phyloP scores from a whole-genome alignment of 2,888 invertebrate species.

The Ypsolopha sequella region DNA sequence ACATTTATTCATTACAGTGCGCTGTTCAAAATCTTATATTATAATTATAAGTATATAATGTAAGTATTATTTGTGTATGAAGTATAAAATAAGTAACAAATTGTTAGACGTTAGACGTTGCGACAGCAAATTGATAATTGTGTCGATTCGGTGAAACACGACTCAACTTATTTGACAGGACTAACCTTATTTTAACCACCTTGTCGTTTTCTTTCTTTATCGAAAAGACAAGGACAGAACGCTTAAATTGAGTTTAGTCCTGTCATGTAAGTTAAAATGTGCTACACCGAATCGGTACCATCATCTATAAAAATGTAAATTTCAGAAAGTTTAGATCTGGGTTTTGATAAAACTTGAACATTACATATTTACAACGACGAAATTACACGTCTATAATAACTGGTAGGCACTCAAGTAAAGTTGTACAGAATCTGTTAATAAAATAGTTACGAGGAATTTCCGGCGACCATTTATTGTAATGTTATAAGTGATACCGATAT shows the following conservation, averaged over 20 bases:
- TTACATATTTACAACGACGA: background rate
- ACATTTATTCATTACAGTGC: no score
- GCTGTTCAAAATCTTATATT: no score
- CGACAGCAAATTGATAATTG: background rate
- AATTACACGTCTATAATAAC: background rate
- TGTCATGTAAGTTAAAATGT: no score
- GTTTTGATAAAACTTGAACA: background rate
- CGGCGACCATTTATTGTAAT: background rate
- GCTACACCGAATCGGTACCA: no score
- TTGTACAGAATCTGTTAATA: background rate
- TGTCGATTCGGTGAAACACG: no score
- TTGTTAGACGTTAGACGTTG: background rate
- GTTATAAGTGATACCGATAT: conserved; percentile 1
- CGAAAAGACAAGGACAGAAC: no score
- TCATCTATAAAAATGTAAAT: background rate
- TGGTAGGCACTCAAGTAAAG: background rate
- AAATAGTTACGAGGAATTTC: background rate
- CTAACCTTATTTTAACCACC: no score
- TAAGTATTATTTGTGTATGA: no score
- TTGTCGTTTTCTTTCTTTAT: no score
- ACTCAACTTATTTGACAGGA: no score
- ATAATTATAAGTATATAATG: no score
- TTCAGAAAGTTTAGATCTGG: background rate
- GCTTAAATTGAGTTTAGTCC: no score
- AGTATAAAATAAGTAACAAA: background rate